Conservation (phyloP, 2,888 invertebrate genomes). For the Brenthis ino region DNA sequence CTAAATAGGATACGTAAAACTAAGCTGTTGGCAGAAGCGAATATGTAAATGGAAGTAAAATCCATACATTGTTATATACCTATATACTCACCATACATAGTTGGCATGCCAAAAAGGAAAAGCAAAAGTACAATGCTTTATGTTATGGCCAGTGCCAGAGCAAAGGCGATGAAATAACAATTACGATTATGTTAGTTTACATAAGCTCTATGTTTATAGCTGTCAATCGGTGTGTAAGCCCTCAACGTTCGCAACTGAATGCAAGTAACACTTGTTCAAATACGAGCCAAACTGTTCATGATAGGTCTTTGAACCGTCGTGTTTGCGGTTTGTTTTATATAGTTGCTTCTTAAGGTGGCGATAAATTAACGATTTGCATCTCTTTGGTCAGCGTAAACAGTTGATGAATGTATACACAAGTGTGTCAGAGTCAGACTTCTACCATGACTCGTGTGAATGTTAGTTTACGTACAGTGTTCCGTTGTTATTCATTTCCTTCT, state of each 20-base stretch:
- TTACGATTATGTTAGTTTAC: slow-evolving; percentile 37
- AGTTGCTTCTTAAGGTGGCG: slow-evolving; percentile 73
- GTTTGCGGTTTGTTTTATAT: slow-evolving; percentile 78
- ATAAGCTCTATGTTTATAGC: slow-evolving; percentile 36
- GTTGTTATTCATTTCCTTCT: slow-evolving; percentile 16
- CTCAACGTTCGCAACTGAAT: slow-evolving; percentile 61
- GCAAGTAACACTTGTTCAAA: slow-evolving; percentile 72
- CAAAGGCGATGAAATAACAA: slow-evolving; percentile 31
- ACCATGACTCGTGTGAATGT: slow-evolving; percentile 47
- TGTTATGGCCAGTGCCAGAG: slow-evolving; percentile 16
- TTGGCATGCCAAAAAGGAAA: slow-evolving; percentile 3
- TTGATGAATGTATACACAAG: slow-evolving; percentile 65
- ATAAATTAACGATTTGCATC: slow-evolving; percentile 80
- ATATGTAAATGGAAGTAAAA: too few relatives aligned
- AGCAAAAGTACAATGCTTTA: slow-evolving; percentile 17
- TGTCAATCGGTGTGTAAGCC: slow-evolving; percentile 45
- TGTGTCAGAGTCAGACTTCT: slow-evolving; percentile 67
- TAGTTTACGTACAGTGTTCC: slow-evolving; percentile 12
- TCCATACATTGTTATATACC: too few relatives aligned
- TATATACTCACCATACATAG: not conserved
- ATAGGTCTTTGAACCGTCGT: slow-evolving; percentile 78
- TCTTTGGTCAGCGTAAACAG: slow-evolving; percentile 68
- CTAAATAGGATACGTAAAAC: too few relatives aligned
- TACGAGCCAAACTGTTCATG: slow-evolving; percentile 68
- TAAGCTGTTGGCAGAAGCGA: too few relatives aligned